Conservation (phyloP, 2,113 vertebrate genomes). For the Sigmodon hispidus region DNA sequence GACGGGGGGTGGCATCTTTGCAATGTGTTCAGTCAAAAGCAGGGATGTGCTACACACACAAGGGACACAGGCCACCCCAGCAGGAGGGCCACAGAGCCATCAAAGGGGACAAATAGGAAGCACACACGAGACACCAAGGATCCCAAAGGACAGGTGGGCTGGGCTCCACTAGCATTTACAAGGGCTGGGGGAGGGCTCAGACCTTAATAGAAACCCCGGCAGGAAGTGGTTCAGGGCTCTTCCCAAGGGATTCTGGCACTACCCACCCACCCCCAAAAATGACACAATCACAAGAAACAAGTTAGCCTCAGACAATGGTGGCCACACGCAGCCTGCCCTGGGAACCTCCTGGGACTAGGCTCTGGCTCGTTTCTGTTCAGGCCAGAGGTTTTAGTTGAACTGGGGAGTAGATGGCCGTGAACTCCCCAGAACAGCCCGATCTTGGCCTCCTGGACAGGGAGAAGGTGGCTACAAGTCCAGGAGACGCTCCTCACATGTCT, state of each 20-base stretch:
- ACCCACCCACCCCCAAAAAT: not conserved
- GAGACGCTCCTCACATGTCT: slow-evolving; percentile 95
- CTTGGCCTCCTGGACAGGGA: slow-evolving; percentile 72
- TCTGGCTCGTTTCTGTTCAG: slow-evolving; percentile 45
- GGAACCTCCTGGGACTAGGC: slow-evolving; percentile 50
- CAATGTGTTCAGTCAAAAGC: slow-evolving; percentile 19
- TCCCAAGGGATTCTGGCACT: not conserved
- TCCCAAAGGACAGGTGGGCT: not conserved
- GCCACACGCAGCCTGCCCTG: slow-evolving; percentile 42
- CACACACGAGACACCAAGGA: slow-evolving; percentile 32
- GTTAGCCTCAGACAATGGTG: slow-evolving; percentile 42
- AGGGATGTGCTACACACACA: not conserved
- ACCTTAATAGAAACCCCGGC: not conserved
- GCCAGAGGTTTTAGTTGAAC: not conserved
- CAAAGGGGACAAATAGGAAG: slow-evolving; percentile 66
- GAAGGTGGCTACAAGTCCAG: slow-evolving; percentile 92
- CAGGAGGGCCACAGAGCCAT: slow-evolving; percentile 47
- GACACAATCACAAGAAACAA: not conserved
- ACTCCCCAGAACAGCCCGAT: slow-evolving; percentile 77
- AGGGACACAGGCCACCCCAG: slow-evolving; percentile 55
- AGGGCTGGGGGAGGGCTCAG: not conserved
- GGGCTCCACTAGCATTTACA: slow-evolving; percentile 7
- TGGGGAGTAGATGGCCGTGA: slow-evolving; percentile 62
- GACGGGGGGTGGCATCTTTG: not conserved
- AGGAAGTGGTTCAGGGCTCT: slow-evolving; percentile 3